Base-by-base conservation (phyloP, 2,888 invertebrate species). In the Perithous albicinctus region DNA sequence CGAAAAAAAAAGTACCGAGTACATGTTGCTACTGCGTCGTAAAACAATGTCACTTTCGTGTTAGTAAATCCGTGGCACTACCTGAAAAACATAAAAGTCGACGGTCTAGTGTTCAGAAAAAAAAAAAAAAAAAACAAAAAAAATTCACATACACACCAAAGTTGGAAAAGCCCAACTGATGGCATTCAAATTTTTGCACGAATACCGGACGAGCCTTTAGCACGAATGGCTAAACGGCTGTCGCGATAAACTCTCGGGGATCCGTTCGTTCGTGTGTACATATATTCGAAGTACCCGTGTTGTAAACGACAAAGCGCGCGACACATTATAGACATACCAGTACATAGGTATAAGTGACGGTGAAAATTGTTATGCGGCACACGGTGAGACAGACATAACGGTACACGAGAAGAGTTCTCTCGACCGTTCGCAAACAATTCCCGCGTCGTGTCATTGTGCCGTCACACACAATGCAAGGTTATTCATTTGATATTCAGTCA, bases 401-500 rank as follows among this genome's bases (percentile, higher is more conserved):
- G 92, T 91, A 90, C 70, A 77, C 4, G 59, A 75, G 76, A 79
- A 48, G 78, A 80, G 67, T 76, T 80, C 79, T 59, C 88, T 87
- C 86, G 72, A 43, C 15, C 87, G 87, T 88, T 89, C 86, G 90
- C 91, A 88, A 89, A 90, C 89, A 89, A 89, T 88, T 87, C 86
- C 46, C 48, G 78, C 86, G 87, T 88, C 88, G 88, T 90, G 91
- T 90, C 91, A 89, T 90, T 89, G 90, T 89, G 89, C 90, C 91
- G 90, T 89, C 91, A 90, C 70, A 82, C 83, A 84, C 91, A 91
- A 91, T 91, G 92, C 91, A 91, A 91, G 92, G 92, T 92, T 92
- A 91, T 92, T 90, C 91, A 91, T 92, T 92, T 90, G 88, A 88
- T 90, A 91, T 91, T 92, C 92, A 90, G 87, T 87, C 89, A 86